Base-by-base conservation (phyloP, 1,140 invertebrate species). In the Harlomillsia oculata region DNA sequence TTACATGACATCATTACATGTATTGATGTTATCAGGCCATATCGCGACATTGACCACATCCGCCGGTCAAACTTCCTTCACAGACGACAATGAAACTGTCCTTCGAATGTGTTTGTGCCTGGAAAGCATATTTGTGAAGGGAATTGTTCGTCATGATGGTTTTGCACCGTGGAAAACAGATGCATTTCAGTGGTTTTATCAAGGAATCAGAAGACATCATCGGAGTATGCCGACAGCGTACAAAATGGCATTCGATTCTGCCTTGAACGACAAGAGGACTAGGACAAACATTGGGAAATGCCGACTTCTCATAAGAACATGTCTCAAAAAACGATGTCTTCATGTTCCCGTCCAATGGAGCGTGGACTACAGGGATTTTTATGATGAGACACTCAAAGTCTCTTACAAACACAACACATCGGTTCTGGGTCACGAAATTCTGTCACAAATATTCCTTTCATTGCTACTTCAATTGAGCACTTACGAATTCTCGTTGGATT, bases 151-250 rank as follows among this genome's bases (percentile, higher is more conserved):
- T 2, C 41, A 58, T 44, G 63, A 65, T 53, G 63, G 56, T 9
- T 65, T 65, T 40, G 62, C 48, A 6, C 59, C 63, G 14, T 62
- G 63, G 59, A 62, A 56, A 49, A 48, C 59, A 3, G 60, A 65
- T 45, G 49, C 46, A 16, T 65, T 65, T 29, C 60, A 62, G 46
- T 65, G 63, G 63, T 65, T 65, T 39, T 59, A 62, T 34, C 63
- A 65, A 54, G n/a, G 59, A 13, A 25, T 62, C 2, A 18, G 60
- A 45, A 65, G 60, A 49, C 62, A 65, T 55, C 56, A 64, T 49
- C 26, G 28, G 43, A 28, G 14, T 1, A 53, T 62, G 5, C 60
- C 59, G 4, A 29, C 62, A 18, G 54, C 37, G 3, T 65, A 59
- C 44, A 55, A 59, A 60, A 26, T 50, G 1, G 54, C 52, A 16